Percentiles rank a stretch among this genome's conserved stretches.
Evolutionary conservation across 2,797 vertebrate species (phyloP).

Genomic region (Melanotaenia maccullochi): DNA sequence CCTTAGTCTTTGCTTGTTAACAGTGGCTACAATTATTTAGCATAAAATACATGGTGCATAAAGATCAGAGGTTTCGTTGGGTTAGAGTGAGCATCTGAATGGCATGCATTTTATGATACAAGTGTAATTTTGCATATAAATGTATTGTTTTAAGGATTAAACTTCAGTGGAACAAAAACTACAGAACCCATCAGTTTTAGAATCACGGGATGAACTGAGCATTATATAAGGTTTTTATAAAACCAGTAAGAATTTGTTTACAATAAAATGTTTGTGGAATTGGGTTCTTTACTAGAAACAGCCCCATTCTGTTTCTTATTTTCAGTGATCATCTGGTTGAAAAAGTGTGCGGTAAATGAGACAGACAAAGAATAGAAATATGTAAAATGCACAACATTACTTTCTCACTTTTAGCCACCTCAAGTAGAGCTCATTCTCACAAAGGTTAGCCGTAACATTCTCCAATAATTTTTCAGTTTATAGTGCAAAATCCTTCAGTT

Average conservation of each 20-base stretch:
- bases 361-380: slow-evolving; percentile 35
- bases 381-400: slow-evolving; percentile 48
- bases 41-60: slow-evolving; percentile 79
- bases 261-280: slow-evolving; percentile 45
- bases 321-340: slow-evolving; percentile 29
- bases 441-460: slow-evolving; percentile 71
- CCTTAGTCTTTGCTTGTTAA: slow-evolving; percentile 69
- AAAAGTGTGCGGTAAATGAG: slow-evolving; percentile 30
- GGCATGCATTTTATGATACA: slow-evolving; percentile 80
- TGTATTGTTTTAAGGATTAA: slow-evolving; percentile 58
- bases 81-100: slow-evolving; percentile 72
- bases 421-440: slow-evolving; percentile 46
- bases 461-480: slow-evolving; percentile 67
- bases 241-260: slow-evolving; percentile 48
- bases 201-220: slow-evolving; percentile 51
- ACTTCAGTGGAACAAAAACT: slow-evolving; percentile 42
- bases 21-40: slow-evolving; percentile 75
- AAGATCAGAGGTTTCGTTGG: slow-evolving; percentile 76
- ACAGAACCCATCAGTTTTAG: slow-evolving; percentile 46
- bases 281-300: slow-evolving; percentile 29
- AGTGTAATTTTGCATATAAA: slow-evolving; percentile 76
- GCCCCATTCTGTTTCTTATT: slow-evolving; percentile 23
- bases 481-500: slow-evolving; percentile 76
- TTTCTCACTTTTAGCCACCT: slow-evolving; percentile 47
- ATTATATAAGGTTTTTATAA: slow-evolving; percentile 40